phyloP scores from a whole-genome alignment of 2,888 invertebrate species.

The Limnephilus rhombicus region DNA sequence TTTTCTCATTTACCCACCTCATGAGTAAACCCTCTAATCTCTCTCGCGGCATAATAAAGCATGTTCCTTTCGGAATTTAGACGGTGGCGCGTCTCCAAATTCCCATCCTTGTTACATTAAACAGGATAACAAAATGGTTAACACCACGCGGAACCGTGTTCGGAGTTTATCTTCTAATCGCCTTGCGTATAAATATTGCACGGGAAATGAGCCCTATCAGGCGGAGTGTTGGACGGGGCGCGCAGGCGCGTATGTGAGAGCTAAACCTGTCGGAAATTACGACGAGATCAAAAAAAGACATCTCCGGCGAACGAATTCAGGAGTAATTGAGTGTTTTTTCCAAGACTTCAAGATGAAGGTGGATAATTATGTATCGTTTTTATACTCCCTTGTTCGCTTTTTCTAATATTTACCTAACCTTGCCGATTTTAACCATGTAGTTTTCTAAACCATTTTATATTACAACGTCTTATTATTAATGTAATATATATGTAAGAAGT shows the following conservation, averaged over 20 bases:
- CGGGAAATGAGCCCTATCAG: slow-evolving; percentile 45
- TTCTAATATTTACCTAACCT: not conserved
- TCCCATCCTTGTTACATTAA: slow-evolving; percentile 26
- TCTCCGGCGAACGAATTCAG: not conserved
- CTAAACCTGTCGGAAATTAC: slow-evolving; percentile 13
- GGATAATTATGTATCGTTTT: not conserved
- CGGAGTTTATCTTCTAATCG: slow-evolving; percentile 29
- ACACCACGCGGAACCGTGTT: slow-evolving; percentile 15
- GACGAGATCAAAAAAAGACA: not conserved
- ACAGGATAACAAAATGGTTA: slow-evolving; percentile 40
- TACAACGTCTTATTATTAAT: no score
- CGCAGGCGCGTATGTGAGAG: not conserved
- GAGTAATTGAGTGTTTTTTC: not conserved
- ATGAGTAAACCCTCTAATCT: slow-evolving; percentile 2
- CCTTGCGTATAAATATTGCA: slow-evolving; percentile 50
- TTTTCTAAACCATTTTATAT: no score
- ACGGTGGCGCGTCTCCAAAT: not conserved
- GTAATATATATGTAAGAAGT: no score
- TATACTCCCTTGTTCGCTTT: not conserved
- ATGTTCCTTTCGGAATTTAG: slow-evolving; percentile 3
- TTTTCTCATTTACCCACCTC: not conserved
- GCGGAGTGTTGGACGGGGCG: not conserved
- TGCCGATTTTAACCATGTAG: not conserved
- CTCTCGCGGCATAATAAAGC: slow-evolving; percentile 8
- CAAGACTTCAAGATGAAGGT: not conserved